phyloP scores from a whole-genome alignment of 2,888 invertebrate genomes.

The Lacanobia wlatinum region DNA sequence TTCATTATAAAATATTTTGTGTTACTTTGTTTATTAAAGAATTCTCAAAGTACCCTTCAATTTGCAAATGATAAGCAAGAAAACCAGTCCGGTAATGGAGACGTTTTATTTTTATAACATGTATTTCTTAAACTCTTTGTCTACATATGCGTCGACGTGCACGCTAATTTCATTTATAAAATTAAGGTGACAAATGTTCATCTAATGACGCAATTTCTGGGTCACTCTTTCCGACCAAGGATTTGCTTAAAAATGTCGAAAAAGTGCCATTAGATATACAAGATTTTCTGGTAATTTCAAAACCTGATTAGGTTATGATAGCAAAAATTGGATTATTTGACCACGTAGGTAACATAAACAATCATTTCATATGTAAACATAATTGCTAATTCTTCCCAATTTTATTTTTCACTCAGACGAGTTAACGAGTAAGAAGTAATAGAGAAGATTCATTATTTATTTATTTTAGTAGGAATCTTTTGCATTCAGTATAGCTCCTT shows the following conservation, averaged over 20 bases:
- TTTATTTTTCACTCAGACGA: neutral
- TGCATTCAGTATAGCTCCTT: neutral
- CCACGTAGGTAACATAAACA: neutral
- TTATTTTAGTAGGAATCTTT: conserved; percentile 4
- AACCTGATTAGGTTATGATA: neutral
- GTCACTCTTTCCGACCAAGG: conserved; percentile 6
- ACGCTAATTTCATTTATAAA: conserved; percentile 17
- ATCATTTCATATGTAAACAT: neutral
- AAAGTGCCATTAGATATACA: neutral
- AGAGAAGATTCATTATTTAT: neutral
- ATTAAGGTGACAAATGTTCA: neutral
- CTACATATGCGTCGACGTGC: neutral
- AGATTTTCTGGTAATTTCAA: neutral
- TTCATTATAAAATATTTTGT: conserved; percentile 76
- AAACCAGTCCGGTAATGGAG: conserved; percentile 71
- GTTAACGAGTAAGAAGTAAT: neutral
- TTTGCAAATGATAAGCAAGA: conserved; percentile 66
- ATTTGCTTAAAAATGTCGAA: conserved; percentile 6
- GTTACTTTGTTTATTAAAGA: conserved; percentile 68
- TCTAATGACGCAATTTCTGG: conserved; percentile 18
- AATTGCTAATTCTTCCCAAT: neutral
- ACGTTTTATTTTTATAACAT: conserved; percentile 64
- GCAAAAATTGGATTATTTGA: neutral
- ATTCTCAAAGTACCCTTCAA: conserved; percentile 66
- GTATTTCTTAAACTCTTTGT: conserved; percentile 21